Percentiles rank a stretch among this genome's conserved stretches.
These are phyloP conservation scores for Leucophenga montana DNA, from an alignment of 2,888 invertebrate species.

Conservation along the genomic window DNA sequence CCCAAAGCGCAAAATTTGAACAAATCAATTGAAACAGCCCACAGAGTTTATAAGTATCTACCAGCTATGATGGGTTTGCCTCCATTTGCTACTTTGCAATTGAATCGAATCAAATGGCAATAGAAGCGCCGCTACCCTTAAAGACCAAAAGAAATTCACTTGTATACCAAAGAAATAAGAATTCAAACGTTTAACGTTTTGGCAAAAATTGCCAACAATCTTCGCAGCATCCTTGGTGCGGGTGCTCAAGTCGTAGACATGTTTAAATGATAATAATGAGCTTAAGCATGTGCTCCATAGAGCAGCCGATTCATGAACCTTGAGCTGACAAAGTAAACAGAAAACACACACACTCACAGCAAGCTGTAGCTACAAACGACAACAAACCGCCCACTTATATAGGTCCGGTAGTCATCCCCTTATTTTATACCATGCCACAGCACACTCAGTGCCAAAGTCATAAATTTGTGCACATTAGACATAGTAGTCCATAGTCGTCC, in stretches of 20 bases:
- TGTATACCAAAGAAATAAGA: background rate
- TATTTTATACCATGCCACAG: background rate
- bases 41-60: background rate
- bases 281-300: conserved; percentile 61
- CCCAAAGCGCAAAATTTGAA: conserved; percentile 20
- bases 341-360: conserved; percentile 29
- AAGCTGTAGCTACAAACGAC: background rate
- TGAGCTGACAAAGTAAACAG: conserved; percentile 56
- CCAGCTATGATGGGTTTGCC: too few species aligned
- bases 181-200: conserved; percentile 15
- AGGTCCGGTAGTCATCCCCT: background rate
- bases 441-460: conserved; percentile 59
- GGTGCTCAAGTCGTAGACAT: conserved; percentile 50
- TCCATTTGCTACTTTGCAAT: too few species aligned
- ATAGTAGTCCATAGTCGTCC: conserved; percentile 56
- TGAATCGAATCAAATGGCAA: too few species aligned
- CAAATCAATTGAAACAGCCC: conserved; percentile 36
- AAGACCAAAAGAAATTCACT: background rate
- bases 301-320: conserved; percentile 36
- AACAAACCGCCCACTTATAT: conserved; percentile 50
- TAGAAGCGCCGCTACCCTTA: too few species aligned
- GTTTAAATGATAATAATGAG: conserved; percentile 67
- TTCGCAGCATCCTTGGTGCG: conserved; percentile 34
- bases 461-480: conserved; percentile 70
- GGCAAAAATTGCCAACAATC: conserved; percentile 28